These are phyloP conservation scores for Sebastiscus tertius DNA, from an alignment of 2,797 vertebrate genomes.

Conservation along the genomic window DNA sequence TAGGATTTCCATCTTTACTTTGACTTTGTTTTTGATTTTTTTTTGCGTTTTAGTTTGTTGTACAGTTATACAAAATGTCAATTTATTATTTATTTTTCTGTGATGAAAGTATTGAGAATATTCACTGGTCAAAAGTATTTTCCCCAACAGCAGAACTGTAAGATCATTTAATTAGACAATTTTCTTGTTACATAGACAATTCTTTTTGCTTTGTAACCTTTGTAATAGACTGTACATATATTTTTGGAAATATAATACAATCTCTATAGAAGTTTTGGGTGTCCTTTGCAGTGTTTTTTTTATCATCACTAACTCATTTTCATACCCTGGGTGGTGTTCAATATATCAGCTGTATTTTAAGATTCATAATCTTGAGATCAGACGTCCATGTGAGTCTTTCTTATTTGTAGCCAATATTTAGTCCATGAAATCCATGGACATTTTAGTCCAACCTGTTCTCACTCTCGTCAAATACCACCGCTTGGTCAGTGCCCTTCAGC, in stretches of 20 bases:
- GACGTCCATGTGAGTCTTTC: not conserved
- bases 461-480: no score
- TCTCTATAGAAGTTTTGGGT: slow-evolving; percentile 84
- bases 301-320: not conserved
- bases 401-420: not conserved
- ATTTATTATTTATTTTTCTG: slow-evolving; percentile 98
- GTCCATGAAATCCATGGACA: not conserved
- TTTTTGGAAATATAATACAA: slow-evolving; percentile 99
- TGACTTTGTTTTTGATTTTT: slow-evolving; percentile 73
- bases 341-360: not conserved
- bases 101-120: slow-evolving; percentile 89
- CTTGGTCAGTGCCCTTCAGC: no score
- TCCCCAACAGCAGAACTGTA: slow-evolving; percentile 88
- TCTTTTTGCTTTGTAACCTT: slow-evolving; percentile 98
- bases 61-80: slow-evolving; percentile 92
- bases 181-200: slow-evolving; percentile 92
- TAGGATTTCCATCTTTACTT: slow-evolving; percentile 85
- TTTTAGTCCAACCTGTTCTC: not conserved
- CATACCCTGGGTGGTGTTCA: not conserved
- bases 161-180: slow-evolving; percentile 91
- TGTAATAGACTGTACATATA: slow-evolving; percentile 99
- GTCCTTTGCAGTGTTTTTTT: slow-evolving; percentile 60
- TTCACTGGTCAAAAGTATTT: slow-evolving; percentile 87
- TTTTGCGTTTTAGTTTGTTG: slow-evolving; percentile 87
- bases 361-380: not conserved